Base-by-base conservation (phyloP, 1,140 invertebrate species). In the Streblospio benedicti region DNA sequence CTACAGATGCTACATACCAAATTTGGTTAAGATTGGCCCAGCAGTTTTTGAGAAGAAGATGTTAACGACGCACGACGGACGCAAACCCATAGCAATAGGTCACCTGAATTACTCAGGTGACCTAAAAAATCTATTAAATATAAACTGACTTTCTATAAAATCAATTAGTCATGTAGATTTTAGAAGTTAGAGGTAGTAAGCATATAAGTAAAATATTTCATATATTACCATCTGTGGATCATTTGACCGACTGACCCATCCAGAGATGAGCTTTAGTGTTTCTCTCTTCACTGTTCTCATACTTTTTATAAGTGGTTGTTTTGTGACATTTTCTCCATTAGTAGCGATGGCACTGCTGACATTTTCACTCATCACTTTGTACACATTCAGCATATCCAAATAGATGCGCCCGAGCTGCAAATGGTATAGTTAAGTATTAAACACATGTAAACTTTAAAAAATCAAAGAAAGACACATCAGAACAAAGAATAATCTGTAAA, bases 271-370 rank as follows among this genome's bases (percentile, higher is more conserved):
- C 78, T 97, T 97, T n/a, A 99, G 80, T 2, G 94, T 97, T 82
- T 99, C 97, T 75, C 97, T 98, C 76, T 99, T 99, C 1, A 99
- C 94, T 64, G 95, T 92, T 71, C 94, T 85, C 96, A 99, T 99
- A 71, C 88, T 88, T 77, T 97, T 95, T 65, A 99, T 97, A 35
- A 99, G 80, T 9, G 93, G 94, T 78, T 98, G 94, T 76, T 97
- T 97, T 65, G 92, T 95, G 12, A 98, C 94, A 67, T 83, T 83
- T 73, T 98, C 93, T 20, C 95, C 95, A 81, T 98, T 94, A 57
- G 93, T 79, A 59, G 89, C 84, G 73, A 99, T 97, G 38, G 95
- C 94, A 79, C 91, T 88, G 71, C 87, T 94, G 69, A 99, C 97
- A 79, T 98, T 98, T 76, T 94, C 90, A 75, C 92, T 97, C 88